Conservation (phyloP, 2,797 vertebrate genomes). For the Thalassophryne amazonica region DNA sequence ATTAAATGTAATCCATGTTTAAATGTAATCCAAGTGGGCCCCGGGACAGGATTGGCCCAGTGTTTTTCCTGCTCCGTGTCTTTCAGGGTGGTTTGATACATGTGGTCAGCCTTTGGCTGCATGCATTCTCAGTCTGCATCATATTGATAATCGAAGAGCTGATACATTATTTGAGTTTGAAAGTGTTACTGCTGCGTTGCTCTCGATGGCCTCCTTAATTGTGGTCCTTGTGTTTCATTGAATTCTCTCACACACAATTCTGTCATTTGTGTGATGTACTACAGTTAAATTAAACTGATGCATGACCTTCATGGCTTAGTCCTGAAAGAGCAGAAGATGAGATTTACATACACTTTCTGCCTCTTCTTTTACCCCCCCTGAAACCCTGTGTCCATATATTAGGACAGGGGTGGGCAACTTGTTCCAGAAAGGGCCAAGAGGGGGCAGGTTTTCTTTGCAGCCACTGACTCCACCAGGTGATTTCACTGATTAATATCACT, state of each 20-base stretch:
- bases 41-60: neutral
- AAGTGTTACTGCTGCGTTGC: slow-evolving; percentile 1
- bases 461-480: too few relatives aligned
- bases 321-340: slow-evolving; percentile 21
- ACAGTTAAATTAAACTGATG: slow-evolving; percentile 30
- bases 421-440: too few relatives aligned
- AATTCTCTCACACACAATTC: slow-evolving; percentile 11
- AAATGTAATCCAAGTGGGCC: too few relatives aligned
- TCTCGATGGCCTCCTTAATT: slow-evolving; percentile 6
- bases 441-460: too few relatives aligned
- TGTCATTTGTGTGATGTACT: slow-evolving; percentile 7
- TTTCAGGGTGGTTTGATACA: slow-evolving; percentile 23
- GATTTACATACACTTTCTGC: slow-evolving; percentile 22
- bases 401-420: too few relatives aligned
- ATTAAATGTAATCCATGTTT: too few relatives aligned
- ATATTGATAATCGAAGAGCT: slow-evolving; percentile 18
- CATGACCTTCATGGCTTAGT: slow-evolving; percentile 31
- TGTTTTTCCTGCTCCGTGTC: neutral
- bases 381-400: slow-evolving; percentile 6
- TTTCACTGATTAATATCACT: too few relatives aligned
- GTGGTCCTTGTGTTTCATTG: slow-evolving; percentile 12
- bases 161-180: slow-evolving; percentile 16
- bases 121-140: slow-evolving; percentile 13
- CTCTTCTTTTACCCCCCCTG: slow-evolving; percentile 8
- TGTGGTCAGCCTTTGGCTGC: slow-evolving; percentile 21